Base-by-base conservation (phyloP, 2,113 vertebrate species). In the Electrona antarctica region DNA sequence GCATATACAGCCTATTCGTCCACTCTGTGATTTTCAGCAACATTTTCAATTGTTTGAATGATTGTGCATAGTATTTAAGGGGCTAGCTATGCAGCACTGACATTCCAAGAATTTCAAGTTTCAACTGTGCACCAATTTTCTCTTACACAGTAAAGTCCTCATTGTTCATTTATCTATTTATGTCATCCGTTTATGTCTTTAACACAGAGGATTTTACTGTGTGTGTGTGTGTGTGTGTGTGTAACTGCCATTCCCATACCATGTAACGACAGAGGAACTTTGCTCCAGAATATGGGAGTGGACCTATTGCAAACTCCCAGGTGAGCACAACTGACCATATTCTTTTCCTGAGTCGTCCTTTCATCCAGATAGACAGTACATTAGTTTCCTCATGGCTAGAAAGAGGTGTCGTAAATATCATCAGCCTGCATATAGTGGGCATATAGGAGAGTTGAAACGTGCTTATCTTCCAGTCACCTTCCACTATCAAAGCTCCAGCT, bases 61-160 rank as follows among this genome's bases (percentile, higher is more conserved):
- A 15, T 69, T 63, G 51, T 41, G 33, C 33, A 41, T 41, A 41
- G 33, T 41, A 41, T 28, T 82, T 70, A 74, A 85, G 70, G 52
- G 71, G 68, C 69, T 76, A 63, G 73, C 78, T 86, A 81, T 85
- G 79, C 74, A 87, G 73, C 80, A 67, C 56, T 66, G 67, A 75
- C 78, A 84, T 89, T 90, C 81, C 85, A 82, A 73, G 52, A 56
- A 28, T 64, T 47, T n/a, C 14, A 28, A 11, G 60, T 51, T 74
- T 79, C 28, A 59, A 33, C 13, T 3, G 49, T 6, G 60, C 11
- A 52, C 59, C 8, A n/a, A 15, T 69, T 81, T 46, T 73, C 2
- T 67, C 5, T 49, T 21, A 21, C 21, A 21, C 8, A 3, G 1
- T 21, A 41, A 41, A 41, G 5, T 41, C 33, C 33, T 41, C 33